Evolutionary conservation across 2,113 vertebrate species (phyloP).

Genomic region (Myotis davidii): DNA sequence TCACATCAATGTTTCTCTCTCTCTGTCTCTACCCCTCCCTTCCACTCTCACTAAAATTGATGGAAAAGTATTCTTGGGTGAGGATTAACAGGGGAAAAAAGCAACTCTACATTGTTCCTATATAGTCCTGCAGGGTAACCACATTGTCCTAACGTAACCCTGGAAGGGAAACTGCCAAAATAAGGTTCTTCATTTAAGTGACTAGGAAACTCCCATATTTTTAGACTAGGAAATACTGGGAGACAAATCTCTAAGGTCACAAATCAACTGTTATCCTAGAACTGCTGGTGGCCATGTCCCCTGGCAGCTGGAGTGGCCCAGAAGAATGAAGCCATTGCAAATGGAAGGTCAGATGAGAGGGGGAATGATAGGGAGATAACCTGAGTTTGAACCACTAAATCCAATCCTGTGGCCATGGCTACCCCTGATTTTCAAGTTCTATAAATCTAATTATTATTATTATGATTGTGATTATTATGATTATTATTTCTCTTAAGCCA

Average conservation of each 20-base stretch:
- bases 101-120: background rate
- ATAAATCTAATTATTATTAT: background rate
- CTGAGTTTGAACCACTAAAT: background rate
- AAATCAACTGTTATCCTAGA: background rate
- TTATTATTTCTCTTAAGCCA: background rate
- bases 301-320: background rate
- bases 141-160: background rate
- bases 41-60: too few relatives aligned
- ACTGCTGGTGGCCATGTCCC: background rate
- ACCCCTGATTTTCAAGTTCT: background rate
- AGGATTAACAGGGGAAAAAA: too few relatives aligned
- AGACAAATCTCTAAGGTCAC: background rate
- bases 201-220: background rate
- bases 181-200: background rate
- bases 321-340: background rate
- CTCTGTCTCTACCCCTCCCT: too few relatives aligned
- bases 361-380: background rate
- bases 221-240: background rate
- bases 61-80: too few relatives aligned
- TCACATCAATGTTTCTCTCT: background rate
- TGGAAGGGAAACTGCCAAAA: background rate
- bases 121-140: background rate
- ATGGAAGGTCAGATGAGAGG: background rate
- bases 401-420: background rate
- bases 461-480: background rate